Conservation (phyloP, 2,888 invertebrate genomes). For the Belgica antarctica region DNA sequence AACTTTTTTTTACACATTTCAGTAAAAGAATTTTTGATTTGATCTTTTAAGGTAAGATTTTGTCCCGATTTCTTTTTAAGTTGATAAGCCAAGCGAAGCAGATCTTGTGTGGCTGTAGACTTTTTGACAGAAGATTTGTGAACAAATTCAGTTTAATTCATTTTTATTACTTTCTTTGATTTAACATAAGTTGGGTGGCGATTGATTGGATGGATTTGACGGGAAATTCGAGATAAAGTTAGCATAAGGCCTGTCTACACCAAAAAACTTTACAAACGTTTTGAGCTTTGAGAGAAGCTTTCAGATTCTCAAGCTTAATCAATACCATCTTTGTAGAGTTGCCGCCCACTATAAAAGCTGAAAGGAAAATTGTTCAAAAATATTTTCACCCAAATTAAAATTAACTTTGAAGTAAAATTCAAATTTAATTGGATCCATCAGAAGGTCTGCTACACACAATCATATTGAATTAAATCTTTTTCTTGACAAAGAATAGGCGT, state of each 20-base stretch:
- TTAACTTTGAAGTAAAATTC: conserved; percentile 17
- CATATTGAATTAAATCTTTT: conserved; percentile 12
- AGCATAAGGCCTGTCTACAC: too few relatives aligned
- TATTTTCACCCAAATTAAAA: not conserved
- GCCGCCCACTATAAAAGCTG: not conserved
- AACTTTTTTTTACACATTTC: conserved; percentile 30
- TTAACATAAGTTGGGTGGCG: not conserved
- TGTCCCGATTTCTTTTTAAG: too few relatives aligned
- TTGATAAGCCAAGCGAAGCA: not conserved
- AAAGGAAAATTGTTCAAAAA: conserved; percentile 18
- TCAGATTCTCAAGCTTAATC: too few relatives aligned
- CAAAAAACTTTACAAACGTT: too few relatives aligned
- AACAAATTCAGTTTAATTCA: not conserved
- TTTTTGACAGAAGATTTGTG: conserved; percentile 25
- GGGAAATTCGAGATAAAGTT: too few relatives aligned
- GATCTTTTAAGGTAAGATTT: conserved; percentile 15
- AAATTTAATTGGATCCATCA: conserved; percentile 38
- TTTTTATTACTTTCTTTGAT: too few relatives aligned
- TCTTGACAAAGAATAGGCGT: too few relatives aligned
- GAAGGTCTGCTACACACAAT: conserved; percentile 41
- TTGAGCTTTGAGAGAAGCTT: too few relatives aligned
- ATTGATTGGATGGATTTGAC: not conserved
- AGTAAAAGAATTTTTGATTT: conserved; percentile 23
- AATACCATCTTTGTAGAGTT: too few relatives aligned
- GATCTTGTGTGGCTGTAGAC: conserved; percentile 28